These are phyloP conservation scores for Helogale parvula DNA, from an alignment of 2,113 vertebrate species.

Conservation along the genomic window DNA sequence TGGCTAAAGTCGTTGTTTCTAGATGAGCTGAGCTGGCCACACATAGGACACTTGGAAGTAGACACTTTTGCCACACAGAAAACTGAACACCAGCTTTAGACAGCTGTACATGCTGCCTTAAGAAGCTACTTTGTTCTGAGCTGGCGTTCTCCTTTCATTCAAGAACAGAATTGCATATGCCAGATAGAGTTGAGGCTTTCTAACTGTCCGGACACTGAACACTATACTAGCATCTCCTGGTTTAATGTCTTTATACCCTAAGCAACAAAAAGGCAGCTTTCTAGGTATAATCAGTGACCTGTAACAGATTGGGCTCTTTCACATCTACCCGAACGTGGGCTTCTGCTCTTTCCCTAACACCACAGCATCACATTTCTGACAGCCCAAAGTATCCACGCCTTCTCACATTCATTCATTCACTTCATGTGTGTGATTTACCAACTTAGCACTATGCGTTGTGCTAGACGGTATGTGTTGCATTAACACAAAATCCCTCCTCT, in stretches of 20 bases:
- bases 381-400: background rate
- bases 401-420: background rate
- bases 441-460: background rate
- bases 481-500: background rate
- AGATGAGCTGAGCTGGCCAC: background rate
- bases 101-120: background rate
- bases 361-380: background rate
- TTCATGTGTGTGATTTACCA: background rate
- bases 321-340: background rate
- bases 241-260: background rate
- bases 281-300: background rate
- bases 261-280: background rate
- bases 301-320: background rate
- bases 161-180: background rate
- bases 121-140: background rate
- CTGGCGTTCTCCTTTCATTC: background rate
- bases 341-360: background rate
- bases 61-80: background rate
- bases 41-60: background rate
- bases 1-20: background rate
- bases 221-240: background rate
- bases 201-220: background rate
- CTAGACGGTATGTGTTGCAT: background rate
- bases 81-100: background rate
- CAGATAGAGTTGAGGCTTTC: background rate